Evolutionary conservation across 2,888 invertebrate genomes (phyloP).

Genomic region (Dasypogon diadema): DNA sequence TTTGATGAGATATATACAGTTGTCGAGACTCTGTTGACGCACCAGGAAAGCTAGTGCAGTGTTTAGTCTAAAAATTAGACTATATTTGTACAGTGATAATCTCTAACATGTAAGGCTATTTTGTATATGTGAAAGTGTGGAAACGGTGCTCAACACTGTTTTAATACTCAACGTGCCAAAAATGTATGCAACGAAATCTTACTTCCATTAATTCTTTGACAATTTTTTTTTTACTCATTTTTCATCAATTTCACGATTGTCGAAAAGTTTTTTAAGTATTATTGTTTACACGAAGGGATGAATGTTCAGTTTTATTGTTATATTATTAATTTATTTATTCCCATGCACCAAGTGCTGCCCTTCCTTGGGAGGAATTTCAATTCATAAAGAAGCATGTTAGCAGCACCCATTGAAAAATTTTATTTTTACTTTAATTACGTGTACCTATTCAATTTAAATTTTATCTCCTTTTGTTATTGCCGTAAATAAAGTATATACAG

Average conservation of each 20-base stretch:
- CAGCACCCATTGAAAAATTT: background rate
- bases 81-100: conserved; percentile 43
- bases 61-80: no score
- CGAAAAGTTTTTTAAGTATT: background rate
- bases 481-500: background rate
- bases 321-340: background rate
- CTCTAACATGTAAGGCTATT: background rate
- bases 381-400: background rate
- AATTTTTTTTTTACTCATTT: background rate
- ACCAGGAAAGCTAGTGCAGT: conserved; percentile 49
- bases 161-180: conserved; percentile 54
- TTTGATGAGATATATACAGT: conserved; percentile 88
- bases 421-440: background rate
- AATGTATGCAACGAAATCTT: background rate
- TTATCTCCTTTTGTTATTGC: background rate
- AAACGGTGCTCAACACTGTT: background rate
- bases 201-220: background rate
- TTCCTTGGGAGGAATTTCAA: background rate
- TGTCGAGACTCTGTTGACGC: conserved; percentile 75
- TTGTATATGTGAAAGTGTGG: background rate
- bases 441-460: background rate
- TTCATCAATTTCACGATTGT: background rate
- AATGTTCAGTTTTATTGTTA: background rate
- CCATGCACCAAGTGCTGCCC: background rate
- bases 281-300: background rate